Evolutionary conservation across 2,113 vertebrate species (phyloP).

Genomic region (Poeciliopsis prolifica): DNA sequence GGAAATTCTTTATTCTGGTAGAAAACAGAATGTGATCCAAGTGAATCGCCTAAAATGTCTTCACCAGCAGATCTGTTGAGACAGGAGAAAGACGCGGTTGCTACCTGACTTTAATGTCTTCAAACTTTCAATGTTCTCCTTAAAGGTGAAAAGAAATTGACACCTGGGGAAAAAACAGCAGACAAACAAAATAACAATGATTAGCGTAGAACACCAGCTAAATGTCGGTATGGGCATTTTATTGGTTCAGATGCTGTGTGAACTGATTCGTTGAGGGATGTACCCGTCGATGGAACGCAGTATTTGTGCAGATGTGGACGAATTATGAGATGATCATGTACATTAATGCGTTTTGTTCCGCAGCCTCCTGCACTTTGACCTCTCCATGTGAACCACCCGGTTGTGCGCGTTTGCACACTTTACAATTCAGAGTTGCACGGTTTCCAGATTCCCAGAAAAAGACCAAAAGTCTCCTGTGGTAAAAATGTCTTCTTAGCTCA

Average conservation of each 20-base stretch:
- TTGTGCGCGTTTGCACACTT: slow-evolving; percentile 16
- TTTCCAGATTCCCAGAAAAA: neutral
- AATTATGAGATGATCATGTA: slow-evolving; percentile 5
- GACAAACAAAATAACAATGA: neutral
- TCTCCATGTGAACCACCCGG: slow-evolving; percentile 1
- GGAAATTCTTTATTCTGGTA: too few species aligned
- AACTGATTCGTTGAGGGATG: neutral
- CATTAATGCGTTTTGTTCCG: slow-evolving; percentile 23
- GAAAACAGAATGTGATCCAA: too few species aligned
- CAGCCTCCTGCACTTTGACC: slow-evolving; percentile 23
- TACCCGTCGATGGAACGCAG: neutral
- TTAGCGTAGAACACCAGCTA: neutral
- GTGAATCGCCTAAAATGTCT: neutral
- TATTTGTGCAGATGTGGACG: slow-evolving; percentile 6
- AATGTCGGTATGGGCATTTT: too few species aligned
- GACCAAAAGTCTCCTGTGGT: slow-evolving; percentile 17
- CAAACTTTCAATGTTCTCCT: neutral
- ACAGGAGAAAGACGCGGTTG: neutral
- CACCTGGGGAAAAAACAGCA: too few species aligned
- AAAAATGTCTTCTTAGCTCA: slow-evolving; percentile 2
- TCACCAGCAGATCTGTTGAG: neutral
- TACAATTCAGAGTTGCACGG: slow-evolving; percentile 10
- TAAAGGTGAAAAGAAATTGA: too few species aligned
- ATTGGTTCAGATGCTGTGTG: neutral
- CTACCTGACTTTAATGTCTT: too few species aligned